Evolutionary conservation across 2,113 vertebrate species (phyloP).

Genomic region (Aptenodytes patagonicus): DNA sequence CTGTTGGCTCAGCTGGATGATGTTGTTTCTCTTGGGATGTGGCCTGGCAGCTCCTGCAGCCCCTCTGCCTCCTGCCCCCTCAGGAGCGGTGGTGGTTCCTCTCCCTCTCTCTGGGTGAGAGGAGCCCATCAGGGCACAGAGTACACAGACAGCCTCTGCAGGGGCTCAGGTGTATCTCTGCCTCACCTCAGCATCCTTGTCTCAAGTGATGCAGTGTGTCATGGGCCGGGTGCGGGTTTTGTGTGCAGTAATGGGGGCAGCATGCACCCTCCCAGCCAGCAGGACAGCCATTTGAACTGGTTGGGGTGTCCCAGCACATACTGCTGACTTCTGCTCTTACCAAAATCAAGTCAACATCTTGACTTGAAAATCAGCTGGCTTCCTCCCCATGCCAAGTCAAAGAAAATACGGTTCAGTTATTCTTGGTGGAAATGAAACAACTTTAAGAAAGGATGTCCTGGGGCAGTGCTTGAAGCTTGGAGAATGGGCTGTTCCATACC

Average conservation of each 20-base stretch:
- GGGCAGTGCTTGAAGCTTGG: neutral
- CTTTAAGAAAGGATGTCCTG: neutral
- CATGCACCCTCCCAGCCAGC: neutral
- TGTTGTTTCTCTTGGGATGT: neutral
- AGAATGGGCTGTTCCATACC: neutral
- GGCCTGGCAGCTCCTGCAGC: neutral
- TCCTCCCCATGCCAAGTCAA: neutral
- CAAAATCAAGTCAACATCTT: neutral
- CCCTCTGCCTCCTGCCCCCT: neutral
- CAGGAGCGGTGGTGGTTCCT: neutral
- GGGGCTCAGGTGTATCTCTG: neutral
- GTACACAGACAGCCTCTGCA: neutral
- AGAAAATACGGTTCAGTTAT: neutral
- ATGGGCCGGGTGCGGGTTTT: neutral
- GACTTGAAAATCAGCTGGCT: neutral
- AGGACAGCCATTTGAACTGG: neutral
- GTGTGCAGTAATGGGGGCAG: neutral
- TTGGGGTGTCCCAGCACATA: accelerated
- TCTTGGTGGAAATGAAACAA: neutral
- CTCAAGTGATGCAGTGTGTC: neutral
- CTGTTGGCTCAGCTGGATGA: neutral
- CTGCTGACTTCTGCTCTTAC: neutral
- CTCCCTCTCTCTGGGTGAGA: neutral
- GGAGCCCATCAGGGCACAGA: neutral
- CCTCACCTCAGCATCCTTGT: neutral